These are phyloP conservation scores for Diuraphis noxia DNA, from an alignment of 1,140 invertebrate genomes.

Conservation along the genomic window DNA sequence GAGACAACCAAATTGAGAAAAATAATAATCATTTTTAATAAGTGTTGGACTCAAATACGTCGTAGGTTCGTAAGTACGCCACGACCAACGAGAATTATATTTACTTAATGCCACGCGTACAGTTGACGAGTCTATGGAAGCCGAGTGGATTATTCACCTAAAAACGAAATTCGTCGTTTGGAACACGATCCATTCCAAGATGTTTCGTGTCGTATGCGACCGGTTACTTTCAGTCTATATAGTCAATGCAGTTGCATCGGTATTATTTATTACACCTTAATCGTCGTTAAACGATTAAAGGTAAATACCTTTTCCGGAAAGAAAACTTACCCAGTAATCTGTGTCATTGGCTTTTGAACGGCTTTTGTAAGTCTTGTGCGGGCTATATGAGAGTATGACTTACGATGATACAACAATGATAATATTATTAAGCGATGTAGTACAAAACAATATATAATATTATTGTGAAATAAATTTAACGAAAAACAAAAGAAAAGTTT, in stretches of 20 bases:
- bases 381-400: not conserved
- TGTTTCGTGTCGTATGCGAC: not conserved
- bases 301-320: not conserved
- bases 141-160: not conserved
- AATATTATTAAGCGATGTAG: not conserved
- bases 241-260: too few species aligned
- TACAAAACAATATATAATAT: not conserved
- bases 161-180: not conserved
- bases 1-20: not conserved
- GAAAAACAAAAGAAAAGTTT: not conserved
- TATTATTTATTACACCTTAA: too few species aligned
- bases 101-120: not conserved
- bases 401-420: not conserved
- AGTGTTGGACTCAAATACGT: too few species aligned
- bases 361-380: not conserved
- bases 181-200: not conserved
- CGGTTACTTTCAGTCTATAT: not conserved
- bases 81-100: not conserved
- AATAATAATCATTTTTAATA: not conserved
- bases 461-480: not conserved
- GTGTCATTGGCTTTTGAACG: constrained; percentile 39
- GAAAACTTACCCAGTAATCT: constrained; percentile 37
- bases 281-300: not conserved
- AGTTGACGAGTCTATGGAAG: not conserved
- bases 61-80: too few species aligned